A percentile compares a stretch with the other conserved stretches of the same genome.
These are phyloP conservation scores for Meandrina meandrites DNA, from an alignment of 92 coral and sea anemone species.

Conservation along the genomic window DNA sequence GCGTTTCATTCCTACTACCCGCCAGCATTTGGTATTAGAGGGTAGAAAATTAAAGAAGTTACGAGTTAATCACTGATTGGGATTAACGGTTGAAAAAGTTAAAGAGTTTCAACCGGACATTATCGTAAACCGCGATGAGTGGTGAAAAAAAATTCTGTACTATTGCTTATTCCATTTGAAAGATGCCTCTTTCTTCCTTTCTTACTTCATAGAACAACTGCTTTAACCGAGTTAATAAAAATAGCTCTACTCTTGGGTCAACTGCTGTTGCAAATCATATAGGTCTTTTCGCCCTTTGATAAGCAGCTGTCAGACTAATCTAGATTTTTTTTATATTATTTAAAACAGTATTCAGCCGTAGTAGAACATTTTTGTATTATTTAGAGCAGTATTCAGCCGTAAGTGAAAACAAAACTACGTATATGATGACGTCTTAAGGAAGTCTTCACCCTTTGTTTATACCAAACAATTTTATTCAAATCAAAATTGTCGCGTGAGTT, in stretches of 20 bases:
- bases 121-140: no score
- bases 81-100: neutral
- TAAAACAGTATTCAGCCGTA: neutral
- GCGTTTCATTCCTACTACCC: no score
- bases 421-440: neutral
- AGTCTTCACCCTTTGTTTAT: neutral
- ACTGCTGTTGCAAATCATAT: neutral
- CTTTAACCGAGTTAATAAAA: neutral
- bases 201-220: neutral
- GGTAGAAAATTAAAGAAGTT: neutral
- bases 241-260: neutral
- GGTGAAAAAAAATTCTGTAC: no score
- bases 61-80: neutral
- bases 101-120: neutral
- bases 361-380: neutral
- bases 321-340: neutral
- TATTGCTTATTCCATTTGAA: neutral
- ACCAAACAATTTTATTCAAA: no score
- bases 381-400: neutral
- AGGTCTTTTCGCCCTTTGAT: neutral
- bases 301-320: neutral
- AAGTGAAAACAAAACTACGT: neutral
- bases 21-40: neutral
- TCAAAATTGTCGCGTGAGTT: no score
- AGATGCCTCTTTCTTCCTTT: neutral